A percentile compares a stretch with the other conserved stretches of the same genome.
phyloP scores from a whole-genome alignment of 2,113 vertebrate species.

The Eonycteris spelaea region DNA sequence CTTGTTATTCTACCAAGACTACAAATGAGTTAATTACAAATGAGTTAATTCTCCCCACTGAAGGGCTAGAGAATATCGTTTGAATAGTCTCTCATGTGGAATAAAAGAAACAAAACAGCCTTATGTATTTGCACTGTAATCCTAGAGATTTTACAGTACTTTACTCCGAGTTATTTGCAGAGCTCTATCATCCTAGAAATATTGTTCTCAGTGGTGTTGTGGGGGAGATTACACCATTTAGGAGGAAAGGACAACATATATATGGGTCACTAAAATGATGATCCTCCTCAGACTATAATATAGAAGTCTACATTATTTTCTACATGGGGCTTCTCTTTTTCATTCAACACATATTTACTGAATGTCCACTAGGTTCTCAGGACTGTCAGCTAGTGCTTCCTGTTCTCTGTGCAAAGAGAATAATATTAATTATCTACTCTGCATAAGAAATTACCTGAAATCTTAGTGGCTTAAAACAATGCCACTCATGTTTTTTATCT shows the following conservation, averaged over 20 bases:
- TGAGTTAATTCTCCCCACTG: neutral
- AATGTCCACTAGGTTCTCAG: neutral
- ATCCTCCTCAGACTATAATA: neutral
- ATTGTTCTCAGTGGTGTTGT: neutral
- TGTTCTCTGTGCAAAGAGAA: neutral
- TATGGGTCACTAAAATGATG: neutral
- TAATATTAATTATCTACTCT: neutral
- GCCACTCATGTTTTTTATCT: neutral
- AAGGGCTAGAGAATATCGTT: constrained; percentile 17
- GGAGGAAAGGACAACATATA: neutral
- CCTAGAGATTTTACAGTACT: constrained; percentile 4
- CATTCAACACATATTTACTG: neutral
- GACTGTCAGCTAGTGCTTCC: neutral
- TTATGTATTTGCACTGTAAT: neutral
- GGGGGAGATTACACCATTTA: neutral
- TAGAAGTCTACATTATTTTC: constrained; percentile 19
- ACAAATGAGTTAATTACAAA: constrained; percentile 33
- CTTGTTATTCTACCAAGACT: neutral
- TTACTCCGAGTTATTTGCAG: constrained; percentile 45
- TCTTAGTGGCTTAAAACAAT: neutral
- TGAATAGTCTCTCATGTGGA: neutral
- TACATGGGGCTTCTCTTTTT: neutral
- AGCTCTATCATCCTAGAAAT: neutral
- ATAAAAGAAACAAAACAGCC: constrained; percentile 46
- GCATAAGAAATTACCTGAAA: neutral